Evolutionary conservation across 2,113 vertebrate genomes (phyloP).

Genomic region (Pterocles orientalis): DNA sequence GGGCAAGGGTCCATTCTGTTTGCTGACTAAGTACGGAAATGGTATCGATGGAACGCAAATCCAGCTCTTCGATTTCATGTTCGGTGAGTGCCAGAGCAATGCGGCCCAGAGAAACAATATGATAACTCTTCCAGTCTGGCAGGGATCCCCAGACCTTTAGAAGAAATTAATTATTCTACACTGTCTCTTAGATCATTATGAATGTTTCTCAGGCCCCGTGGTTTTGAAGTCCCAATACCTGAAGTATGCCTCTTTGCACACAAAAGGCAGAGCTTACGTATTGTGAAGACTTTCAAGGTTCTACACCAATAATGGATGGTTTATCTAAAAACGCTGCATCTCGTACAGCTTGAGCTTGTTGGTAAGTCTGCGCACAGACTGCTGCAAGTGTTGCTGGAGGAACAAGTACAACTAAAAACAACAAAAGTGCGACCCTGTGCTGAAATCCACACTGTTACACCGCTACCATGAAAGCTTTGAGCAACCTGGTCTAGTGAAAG

Average conservation of each 20-base stretch:
- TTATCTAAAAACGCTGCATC: not conserved
- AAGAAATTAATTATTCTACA: not conserved
- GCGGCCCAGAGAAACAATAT: constrained; percentile 73
- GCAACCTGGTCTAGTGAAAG: too few species aligned
- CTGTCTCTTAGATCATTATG: not conserved
- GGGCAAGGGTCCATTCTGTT: constrained; percentile 70
- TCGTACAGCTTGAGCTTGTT: not conserved
- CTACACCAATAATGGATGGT: not conserved
- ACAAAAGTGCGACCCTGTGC: not conserved
- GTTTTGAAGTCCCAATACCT: not conserved
- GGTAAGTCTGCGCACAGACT: not conserved
- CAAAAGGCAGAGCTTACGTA: not conserved
- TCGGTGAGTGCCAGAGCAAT: constrained; percentile 75
- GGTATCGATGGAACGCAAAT: constrained; percentile 74
- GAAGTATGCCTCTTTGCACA: not conserved
- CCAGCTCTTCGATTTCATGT: constrained; percentile 72
- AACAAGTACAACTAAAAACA: not conserved
- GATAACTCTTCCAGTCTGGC: constrained; percentile 74
- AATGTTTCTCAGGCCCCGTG: not conserved
- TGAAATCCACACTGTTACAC: not conserved
- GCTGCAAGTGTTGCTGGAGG: not conserved
- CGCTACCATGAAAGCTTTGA: not conserved
- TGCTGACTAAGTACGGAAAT: constrained; percentile 73
- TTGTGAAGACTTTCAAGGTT: not conserved
- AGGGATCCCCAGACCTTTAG: constrained; percentile 73